A percentile compares a stretch with the other conserved stretches of the same genome.
Evolutionary conservation across 2,113 vertebrate genomes (phyloP).

Genomic region (Ursus arctos): DNA sequence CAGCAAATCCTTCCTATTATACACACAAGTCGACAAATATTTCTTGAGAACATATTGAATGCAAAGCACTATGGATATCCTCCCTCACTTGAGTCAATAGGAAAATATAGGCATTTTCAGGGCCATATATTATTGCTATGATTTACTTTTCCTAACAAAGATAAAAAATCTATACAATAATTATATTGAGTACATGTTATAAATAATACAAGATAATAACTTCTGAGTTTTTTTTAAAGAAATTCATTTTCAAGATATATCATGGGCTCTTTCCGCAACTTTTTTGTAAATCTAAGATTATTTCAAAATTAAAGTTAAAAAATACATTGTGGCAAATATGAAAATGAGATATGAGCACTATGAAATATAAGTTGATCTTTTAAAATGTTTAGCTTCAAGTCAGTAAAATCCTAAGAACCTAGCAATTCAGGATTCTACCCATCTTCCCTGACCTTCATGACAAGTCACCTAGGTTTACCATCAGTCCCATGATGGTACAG

Average conservation of each 20-base stretch:
- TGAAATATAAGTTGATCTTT: neutral
- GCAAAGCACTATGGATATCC: neutral
- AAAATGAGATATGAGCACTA: neutral
- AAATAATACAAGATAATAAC: neutral
- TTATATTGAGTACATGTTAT: neutral
- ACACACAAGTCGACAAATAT: neutral
- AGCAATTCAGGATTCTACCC: conserved; percentile 1
- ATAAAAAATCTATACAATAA: neutral
- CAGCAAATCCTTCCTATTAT: neutral
- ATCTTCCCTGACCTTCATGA: neutral
- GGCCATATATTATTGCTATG: neutral
- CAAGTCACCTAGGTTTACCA: neutral
- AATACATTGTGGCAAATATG: neutral
- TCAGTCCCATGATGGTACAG: neutral
- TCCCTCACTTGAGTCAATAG: neutral
- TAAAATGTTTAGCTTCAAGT: neutral
- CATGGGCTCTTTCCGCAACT: neutral
- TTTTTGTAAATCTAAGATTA: conserved; percentile 26
- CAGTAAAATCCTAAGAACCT: neutral
- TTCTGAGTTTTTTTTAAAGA: neutral
- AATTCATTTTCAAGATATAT: neutral
- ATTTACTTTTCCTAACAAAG: neutral
- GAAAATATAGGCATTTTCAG: neutral
- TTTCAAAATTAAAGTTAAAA: conserved; percentile 19
- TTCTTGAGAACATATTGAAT: neutral